These are phyloP conservation scores for Acanthacorydalis orientalis DNA, from an alignment of 2,888 invertebrate genomes.

Conservation along the genomic window DNA sequence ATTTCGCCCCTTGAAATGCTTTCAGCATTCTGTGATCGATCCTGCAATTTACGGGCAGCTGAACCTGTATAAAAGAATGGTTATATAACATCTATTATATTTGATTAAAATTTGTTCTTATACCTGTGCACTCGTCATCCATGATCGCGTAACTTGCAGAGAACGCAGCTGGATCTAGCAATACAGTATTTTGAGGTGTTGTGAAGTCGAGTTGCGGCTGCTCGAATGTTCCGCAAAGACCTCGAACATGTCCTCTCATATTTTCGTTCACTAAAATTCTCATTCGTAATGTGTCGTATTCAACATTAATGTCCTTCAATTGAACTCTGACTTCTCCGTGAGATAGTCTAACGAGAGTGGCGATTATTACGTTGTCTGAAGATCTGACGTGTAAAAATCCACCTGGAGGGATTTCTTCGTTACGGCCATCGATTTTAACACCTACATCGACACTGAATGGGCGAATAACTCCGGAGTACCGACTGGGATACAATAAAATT, in stretches of 20 bases:
- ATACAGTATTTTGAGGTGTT: conserved; percentile 35
- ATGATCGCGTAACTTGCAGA: conserved; percentile 38
- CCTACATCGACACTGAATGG: too few species aligned
- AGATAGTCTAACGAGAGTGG: conserved; percentile 20
- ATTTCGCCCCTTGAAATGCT: background rate
- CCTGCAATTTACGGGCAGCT: background rate
- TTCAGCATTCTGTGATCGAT: background rate
- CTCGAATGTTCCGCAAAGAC: conserved; percentile 49
- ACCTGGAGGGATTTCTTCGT: conserved; percentile 18
- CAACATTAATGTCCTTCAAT: conserved; percentile 31
- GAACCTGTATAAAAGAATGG: background rate
- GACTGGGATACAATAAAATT: conserved; percentile 17
- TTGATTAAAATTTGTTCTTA: too few species aligned
- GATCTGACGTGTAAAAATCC: conserved; percentile 17
- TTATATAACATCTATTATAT: too few species aligned
- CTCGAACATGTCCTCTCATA: conserved; percentile 37
- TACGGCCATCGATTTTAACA: conserved; percentile 29
- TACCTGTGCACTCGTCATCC: conserved; percentile 24
- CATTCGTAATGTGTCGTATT: conserved; percentile 15
- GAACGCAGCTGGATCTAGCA: conserved; percentile 34
- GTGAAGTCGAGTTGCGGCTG: conserved; percentile 39
- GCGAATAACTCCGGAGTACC: too few species aligned
- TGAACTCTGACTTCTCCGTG: conserved; percentile 36
- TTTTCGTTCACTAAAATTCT: conserved; percentile 21
- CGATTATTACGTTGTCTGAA: conserved; percentile 27